These are phyloP conservation scores for Borostomias antarcticus DNA, from an alignment of 2,797 vertebrate genomes.

Conservation along the genomic window DNA sequence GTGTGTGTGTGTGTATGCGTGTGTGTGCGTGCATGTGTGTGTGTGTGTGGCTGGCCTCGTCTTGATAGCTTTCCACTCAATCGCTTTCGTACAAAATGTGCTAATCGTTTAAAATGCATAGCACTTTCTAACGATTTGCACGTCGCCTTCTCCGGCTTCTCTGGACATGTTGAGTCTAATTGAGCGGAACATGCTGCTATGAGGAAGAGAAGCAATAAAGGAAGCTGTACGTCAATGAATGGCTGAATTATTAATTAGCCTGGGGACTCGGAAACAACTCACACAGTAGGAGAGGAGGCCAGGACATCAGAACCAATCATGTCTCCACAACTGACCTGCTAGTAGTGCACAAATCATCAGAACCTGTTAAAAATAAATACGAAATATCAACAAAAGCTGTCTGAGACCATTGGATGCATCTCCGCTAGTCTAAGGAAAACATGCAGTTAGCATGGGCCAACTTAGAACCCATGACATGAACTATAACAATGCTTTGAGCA, in stretches of 20 bases:
- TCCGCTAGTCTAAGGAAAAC: not conserved
- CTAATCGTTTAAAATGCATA: not conserved
- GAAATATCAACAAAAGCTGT: not conserved
- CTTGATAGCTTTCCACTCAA: no score
- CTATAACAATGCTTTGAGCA: no score
- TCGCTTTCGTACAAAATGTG: no score
- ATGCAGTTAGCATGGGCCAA: no score
- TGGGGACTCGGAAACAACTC: slow-evolving; percentile 10
- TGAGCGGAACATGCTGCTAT: not conserved
- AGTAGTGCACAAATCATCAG: not conserved
- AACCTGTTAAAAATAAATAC: not conserved
- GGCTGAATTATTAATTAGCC: slow-evolving; percentile 45
- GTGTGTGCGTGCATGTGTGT: no score
- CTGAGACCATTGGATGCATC: not conserved
- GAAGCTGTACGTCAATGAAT: slow-evolving; percentile 26
- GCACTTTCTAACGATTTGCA: not conserved
- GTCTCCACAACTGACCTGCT: not conserved
- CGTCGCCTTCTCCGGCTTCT: no score
- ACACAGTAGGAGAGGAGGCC: slow-evolving; percentile 15
- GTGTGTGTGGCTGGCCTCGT: no score
- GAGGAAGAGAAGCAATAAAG: slow-evolving; percentile 1
- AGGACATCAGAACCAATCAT: slow-evolving; percentile 11
- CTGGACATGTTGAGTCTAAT: not conserved
- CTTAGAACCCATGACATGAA: no score
- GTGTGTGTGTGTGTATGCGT: no score